A percentile compares a stretch with the other conserved stretches of the same genome.
These are phyloP conservation scores for Heliangelus exortis DNA, from an alignment of 2,797 vertebrate species.

Conservation along the genomic window DNA sequence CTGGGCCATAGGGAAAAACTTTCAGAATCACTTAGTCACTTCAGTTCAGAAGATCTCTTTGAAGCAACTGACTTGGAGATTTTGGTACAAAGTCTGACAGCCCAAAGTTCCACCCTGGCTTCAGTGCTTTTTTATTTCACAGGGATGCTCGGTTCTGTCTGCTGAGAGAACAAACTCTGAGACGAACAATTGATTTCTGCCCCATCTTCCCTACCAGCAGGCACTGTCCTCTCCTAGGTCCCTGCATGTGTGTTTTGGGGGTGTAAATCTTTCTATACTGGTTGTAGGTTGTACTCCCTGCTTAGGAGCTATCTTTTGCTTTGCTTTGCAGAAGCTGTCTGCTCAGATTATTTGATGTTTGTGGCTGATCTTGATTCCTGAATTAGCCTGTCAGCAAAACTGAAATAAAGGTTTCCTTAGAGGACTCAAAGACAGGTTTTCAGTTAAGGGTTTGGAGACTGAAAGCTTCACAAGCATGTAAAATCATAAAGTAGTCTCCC, in stretches of 20 bases:
- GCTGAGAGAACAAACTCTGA: background rate
- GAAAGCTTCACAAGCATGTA: background rate
- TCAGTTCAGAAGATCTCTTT: background rate
- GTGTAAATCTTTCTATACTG: background rate
- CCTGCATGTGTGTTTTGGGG: background rate
- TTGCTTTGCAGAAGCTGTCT: background rate
- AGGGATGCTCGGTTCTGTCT: background rate
- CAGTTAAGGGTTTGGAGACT: background rate
- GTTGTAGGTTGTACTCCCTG: background rate
- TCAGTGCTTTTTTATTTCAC: background rate
- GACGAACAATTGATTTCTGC: rapidly evolving
- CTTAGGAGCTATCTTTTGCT: background rate
- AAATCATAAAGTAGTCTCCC: background rate
- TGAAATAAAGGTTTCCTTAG: background rate
- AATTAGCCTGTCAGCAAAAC: background rate
- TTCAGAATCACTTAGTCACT: background rate
- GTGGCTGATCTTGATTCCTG: background rate
- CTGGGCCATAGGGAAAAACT: background rate
- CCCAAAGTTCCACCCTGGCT: background rate
- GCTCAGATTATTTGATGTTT: background rate
- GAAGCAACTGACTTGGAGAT: background rate
- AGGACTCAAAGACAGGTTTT: background rate
- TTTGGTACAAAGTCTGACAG: background rate
- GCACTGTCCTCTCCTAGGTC: background rate
- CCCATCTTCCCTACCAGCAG: background rate